phyloP scores from a whole-genome alignment of 2,797 vertebrate genomes.

The Eurystomus glaucurus region DNA sequence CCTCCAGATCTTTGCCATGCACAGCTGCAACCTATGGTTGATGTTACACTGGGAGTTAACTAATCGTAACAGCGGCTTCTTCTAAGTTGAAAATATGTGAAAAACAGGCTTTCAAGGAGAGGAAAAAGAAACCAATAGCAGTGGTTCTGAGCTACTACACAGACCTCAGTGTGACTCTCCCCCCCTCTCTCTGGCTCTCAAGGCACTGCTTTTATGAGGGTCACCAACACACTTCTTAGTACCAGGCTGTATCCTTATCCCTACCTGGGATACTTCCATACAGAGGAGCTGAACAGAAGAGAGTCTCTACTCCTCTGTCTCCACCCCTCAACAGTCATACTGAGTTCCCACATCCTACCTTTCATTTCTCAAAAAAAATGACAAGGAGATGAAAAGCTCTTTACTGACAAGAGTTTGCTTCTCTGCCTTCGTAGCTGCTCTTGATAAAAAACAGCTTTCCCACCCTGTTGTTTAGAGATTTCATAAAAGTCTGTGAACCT shows the following conservation, averaged over 20 bases:
- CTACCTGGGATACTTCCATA: not conserved
- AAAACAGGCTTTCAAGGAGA: not conserved
- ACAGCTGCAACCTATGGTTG: not conserved
- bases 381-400: conserved; percentile 22
- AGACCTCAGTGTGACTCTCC: not conserved
- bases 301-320: not conserved
- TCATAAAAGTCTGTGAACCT: conserved; percentile 29
- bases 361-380: not conserved
- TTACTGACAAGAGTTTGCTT: conserved; percentile 28
- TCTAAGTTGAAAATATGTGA: not conserved
- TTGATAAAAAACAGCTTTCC: conserved; percentile 53
- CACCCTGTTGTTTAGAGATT: conserved; percentile 29
- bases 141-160: not conserved
- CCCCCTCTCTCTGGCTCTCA: not conserved
- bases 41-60: not conserved
- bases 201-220: not conserved
- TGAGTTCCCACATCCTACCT: not conserved
- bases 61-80: not conserved
- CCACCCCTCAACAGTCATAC: not conserved
- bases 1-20: not conserved
- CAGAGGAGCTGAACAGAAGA: not conserved
- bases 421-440: conserved; percentile 7
- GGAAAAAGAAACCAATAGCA: not conserved
- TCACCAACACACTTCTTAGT: not conserved
- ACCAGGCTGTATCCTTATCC: not conserved